Evolutionary conservation across 2,888 invertebrate genomes (phyloP).

Genomic region (Andrena camellia): DNA sequence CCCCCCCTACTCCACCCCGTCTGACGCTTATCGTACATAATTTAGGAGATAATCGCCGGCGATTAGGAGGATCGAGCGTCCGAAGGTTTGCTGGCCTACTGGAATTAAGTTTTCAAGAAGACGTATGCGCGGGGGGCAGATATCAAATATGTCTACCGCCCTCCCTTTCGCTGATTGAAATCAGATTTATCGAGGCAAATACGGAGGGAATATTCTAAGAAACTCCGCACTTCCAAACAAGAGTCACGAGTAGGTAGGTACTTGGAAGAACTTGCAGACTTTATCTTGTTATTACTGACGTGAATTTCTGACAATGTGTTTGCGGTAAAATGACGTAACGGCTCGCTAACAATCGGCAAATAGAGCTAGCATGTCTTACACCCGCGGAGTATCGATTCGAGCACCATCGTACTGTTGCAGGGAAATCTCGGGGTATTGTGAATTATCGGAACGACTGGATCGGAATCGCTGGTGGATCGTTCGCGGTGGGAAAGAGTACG

Average conservation of each 20-base stretch:
- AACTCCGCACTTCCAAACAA: too few species aligned
- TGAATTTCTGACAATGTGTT: neutral
- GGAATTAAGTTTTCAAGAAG: constrained; percentile 5
- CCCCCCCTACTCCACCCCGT: neutral
- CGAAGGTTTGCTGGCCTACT: neutral
- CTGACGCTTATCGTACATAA: constrained; percentile 37
- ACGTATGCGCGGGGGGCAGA: neutral
- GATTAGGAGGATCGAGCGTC: constrained; percentile 12
- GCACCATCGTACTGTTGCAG: constrained; percentile 2
- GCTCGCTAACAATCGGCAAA: neutral
- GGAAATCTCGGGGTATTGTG: constrained; percentile 47
- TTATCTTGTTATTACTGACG: too few species aligned
- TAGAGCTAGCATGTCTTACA: constrained; percentile 2
- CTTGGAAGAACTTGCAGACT: too few species aligned
- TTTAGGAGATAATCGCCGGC: constrained; percentile 30
- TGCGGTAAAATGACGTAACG: neutral
- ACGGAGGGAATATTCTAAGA: too few species aligned
- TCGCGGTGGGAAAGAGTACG: constrained; percentile 52
- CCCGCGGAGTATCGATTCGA: constrained; percentile 22
- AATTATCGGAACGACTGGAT: constrained; percentile 58
- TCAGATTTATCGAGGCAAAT: neutral
- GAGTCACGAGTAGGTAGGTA: too few species aligned
- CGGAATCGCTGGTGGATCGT: constrained; percentile 60
- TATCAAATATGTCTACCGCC: neutral
- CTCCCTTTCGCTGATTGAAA: neutral